phyloP scores from a whole-genome alignment of 2,888 invertebrate species.

The Thymelicus lineola region DNA sequence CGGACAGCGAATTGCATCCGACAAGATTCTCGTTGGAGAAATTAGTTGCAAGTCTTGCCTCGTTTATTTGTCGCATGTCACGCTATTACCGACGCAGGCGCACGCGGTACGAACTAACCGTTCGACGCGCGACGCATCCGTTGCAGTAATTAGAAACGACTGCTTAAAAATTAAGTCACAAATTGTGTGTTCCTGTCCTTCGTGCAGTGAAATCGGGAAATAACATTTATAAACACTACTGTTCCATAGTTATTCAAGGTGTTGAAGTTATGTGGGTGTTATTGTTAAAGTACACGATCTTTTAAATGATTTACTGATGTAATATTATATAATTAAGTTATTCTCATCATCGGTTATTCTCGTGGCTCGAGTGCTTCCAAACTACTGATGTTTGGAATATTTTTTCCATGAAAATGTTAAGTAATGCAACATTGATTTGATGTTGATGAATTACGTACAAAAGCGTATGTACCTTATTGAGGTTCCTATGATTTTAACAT shows the following conservation, averaged over 20 bases:
- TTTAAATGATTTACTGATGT: no score
- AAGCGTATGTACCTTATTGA: no score
- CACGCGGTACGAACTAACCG: neutral
- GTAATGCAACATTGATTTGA: no score
- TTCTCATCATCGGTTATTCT: no score
- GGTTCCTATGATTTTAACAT: no score
- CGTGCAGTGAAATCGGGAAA: constrained; percentile 20
- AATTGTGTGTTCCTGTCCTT: neutral
- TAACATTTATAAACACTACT: neutral
- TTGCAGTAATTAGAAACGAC: constrained; percentile 11
- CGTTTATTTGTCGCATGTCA: constrained; percentile 52
- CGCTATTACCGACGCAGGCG: neutral
- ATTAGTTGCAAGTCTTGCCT: constrained; percentile 60
- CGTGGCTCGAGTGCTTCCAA: no score
- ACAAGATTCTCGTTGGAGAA: constrained; percentile 74
- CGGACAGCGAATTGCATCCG: constrained; percentile 45
- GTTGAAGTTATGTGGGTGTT: no score
- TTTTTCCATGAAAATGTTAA: no score
- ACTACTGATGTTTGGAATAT: no score
- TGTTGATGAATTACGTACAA: no score
- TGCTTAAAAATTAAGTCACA: neutral
- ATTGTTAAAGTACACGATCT: no score
- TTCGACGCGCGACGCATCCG: neutral
- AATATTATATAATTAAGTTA: no score
- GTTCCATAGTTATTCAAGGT: neutral